These are phyloP conservation scores for Oophaga sylvatica DNA, from an alignment of 2,797 vertebrate genomes.

Conservation along the genomic window DNA sequence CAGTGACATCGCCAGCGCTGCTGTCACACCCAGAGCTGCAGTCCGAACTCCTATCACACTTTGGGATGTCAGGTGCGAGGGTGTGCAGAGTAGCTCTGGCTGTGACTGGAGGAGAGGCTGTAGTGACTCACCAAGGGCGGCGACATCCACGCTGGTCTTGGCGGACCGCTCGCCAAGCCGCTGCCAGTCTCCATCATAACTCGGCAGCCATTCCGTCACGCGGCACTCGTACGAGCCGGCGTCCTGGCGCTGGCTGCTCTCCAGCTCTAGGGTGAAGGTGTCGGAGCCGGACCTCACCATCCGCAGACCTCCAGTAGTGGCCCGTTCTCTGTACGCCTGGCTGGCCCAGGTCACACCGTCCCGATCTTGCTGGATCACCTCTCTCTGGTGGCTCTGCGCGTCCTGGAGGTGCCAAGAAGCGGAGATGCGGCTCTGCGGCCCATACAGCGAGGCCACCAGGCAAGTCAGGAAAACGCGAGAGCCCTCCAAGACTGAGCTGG, in stretches of 20 bases:
- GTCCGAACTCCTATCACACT: neutral
- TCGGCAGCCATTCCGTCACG: constrained; percentile 79
- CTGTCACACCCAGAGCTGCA: neutral
- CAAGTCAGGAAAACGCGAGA: constrained; percentile 87
- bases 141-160: constrained; percentile 81
- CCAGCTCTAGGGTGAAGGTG: constrained; percentile 77
- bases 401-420: constrained; percentile 87
- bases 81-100: neutral
- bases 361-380: constrained; percentile 85
- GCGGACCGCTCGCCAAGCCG: constrained; percentile 84
- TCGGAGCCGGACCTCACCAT: constrained; percentile 77
- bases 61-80: neutral
- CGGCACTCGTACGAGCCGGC: constrained; percentile 80
- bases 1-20: neutral
- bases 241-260: constrained; percentile 76
- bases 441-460: constrained; percentile 76
- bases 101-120: neutral
- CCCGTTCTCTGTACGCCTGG: constrained; percentile 73
- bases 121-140: constrained; percentile 83
- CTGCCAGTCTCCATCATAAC: constrained; percentile 84
- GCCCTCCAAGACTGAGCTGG: constrained; percentile 87
- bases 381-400: constrained; percentile 76
- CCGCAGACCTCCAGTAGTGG: constrained; percentile 75
- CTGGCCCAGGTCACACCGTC: constrained; percentile 76
- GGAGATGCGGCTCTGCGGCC: constrained; percentile 79